A percentile compares a stretch with the other conserved stretches of the same genome.
Evolutionary conservation across 2,113 vertebrate species (phyloP).

Genomic region (Trinectes maculatus): DNA sequence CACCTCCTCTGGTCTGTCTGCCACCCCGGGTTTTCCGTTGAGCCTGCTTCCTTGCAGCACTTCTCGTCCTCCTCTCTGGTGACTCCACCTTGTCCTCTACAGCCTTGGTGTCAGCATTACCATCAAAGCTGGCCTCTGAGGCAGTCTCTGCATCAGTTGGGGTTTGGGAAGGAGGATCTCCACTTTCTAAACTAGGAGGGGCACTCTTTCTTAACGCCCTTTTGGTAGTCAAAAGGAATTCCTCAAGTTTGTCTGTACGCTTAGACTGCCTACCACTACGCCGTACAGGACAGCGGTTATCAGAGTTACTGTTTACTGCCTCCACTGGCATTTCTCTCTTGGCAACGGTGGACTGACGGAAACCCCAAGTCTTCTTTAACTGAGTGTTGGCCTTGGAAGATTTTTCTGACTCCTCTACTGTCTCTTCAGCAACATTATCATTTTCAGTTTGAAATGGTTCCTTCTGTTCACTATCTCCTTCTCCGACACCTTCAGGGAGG

Average conservation of each 20-base stretch:
- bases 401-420: constrained; percentile 77
- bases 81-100: constrained; percentile 66
- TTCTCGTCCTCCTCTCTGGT: constrained; percentile 74
- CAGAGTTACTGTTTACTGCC: constrained; percentile 76
- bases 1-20: constrained; percentile 30
- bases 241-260: constrained; percentile 92
- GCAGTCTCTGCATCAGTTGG: constrained; percentile 91
- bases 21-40: constrained; percentile 38
- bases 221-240: constrained; percentile 92
- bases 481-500: constrained; percentile 66
- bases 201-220: constrained; percentile 80
- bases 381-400: constrained; percentile 85
- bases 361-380: constrained; percentile 93
- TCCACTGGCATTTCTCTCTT: constrained; percentile 89
- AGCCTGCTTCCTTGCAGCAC: constrained; percentile 43
- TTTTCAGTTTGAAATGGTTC: constrained; percentile 67
- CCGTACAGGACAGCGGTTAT: constrained; percentile 85
- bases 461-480: constrained; percentile 78
- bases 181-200: constrained; percentile 84
- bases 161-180: constrained; percentile 88
- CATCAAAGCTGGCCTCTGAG: constrained; percentile 94
- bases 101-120: constrained; percentile 81
- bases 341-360: constrained; percentile 91
- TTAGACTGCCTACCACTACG: constrained; percentile 94
- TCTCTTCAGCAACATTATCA: constrained; percentile 66